A percentile compares a stretch with the other conserved stretches of the same genome.
phyloP scores from a whole-genome alignment of 2,888 invertebrate genomes.

The Steinernema carpocapsae region DNA sequence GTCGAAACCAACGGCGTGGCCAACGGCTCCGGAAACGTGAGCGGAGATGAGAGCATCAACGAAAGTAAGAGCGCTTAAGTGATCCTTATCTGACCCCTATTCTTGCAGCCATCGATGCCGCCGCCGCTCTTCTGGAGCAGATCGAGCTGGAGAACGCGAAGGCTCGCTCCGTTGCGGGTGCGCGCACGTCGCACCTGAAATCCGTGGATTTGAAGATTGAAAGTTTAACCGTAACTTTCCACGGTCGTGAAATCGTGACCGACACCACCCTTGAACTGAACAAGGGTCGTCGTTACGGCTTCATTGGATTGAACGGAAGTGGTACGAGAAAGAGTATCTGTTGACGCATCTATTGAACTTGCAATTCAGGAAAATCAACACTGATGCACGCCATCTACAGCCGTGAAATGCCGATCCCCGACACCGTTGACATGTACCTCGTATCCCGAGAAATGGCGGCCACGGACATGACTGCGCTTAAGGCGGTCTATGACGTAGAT shows the following conservation, averaged over 20 bases:
- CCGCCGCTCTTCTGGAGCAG: slow-evolving; percentile 67
- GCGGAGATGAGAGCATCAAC: slow-evolving; percentile 25
- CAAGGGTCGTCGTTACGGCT: slow-evolving; percentile 92
- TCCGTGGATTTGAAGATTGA: slow-evolving; percentile 86
- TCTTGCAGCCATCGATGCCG: slow-evolving; percentile 52
- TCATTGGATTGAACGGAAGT: slow-evolving; percentile 95
- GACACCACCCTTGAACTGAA: slow-evolving; percentile 96
- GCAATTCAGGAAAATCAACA: slow-evolving; percentile 83
- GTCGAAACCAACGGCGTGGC: slow-evolving; percentile 32
- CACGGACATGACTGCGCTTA: slow-evolving; percentile 91
- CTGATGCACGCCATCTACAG: slow-evolving; percentile 87
- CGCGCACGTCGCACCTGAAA: slow-evolving; percentile 90
- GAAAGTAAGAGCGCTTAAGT: background rate
- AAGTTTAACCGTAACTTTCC: slow-evolving; percentile 90
- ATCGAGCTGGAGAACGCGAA: slow-evolving; percentile 85
- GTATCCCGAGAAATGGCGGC: slow-evolving; percentile 92
- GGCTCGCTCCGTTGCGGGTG: slow-evolving; percentile 90
- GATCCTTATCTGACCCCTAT: background rate
- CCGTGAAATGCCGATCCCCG: slow-evolving; percentile 90
- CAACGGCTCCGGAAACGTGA: slow-evolving; percentile 11
- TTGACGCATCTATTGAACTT: slow-evolving; percentile 22
- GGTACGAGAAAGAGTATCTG: slow-evolving; percentile 74
- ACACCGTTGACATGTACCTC: slow-evolving; percentile 96
- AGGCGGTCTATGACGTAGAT: slow-evolving; percentile 98
- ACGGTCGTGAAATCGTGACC: slow-evolving; percentile 91